phyloP scores from a whole-genome alignment of 2,113 vertebrate species.

The Upupa epops region DNA sequence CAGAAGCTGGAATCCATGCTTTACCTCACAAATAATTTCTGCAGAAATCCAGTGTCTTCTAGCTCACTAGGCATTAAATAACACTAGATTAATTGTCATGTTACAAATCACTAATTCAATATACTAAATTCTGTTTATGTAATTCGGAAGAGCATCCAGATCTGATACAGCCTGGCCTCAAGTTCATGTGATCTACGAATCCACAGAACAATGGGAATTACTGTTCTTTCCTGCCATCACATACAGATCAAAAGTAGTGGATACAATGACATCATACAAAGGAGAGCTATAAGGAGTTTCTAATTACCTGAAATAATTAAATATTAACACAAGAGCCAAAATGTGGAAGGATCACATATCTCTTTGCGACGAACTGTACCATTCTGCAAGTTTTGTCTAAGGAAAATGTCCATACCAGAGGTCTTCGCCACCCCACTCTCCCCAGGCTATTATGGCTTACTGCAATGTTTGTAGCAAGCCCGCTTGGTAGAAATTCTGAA shows the following conservation, averaged over 20 bases:
- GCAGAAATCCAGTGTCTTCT: neutral
- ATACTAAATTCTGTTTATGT: neutral
- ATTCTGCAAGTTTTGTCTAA: neutral
- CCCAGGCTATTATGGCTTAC: neutral
- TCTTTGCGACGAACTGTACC: neutral
- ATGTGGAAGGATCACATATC: neutral
- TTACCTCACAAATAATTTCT: neutral
- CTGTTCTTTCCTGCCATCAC: neutral
- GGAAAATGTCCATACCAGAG: neutral
- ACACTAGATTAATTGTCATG: neutral
- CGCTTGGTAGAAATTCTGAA: neutral
- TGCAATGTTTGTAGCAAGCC: neutral
- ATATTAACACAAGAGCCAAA: neutral
- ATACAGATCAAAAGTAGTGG: neutral
- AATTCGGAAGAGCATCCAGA: neutral
- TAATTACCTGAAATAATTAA: neutral
- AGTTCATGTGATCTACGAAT: neutral
- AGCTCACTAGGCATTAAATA: neutral
- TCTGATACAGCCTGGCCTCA: neutral
- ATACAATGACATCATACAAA: neutral
- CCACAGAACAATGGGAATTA: neutral
- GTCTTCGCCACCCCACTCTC: neutral
- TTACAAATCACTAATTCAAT: neutral
- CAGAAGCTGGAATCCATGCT: neutral
- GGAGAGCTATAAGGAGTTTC: neutral